Conservation (phyloP, 2,888 invertebrate genomes). For the Chesias legatella region DNA sequence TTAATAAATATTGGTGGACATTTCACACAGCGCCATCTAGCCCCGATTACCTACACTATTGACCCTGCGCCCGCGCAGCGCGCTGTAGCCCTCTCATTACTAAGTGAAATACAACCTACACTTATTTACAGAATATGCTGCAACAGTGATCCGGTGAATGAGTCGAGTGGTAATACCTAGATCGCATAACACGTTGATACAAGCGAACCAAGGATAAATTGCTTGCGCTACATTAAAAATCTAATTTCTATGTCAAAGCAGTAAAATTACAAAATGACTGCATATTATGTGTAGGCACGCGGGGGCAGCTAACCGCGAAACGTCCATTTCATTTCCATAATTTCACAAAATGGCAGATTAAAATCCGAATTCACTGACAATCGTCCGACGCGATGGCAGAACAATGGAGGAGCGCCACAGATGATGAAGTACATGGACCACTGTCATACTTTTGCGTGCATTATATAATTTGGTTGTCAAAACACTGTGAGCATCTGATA, state of each 20-base stretch:
- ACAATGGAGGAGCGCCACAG: constrained; percentile 56
- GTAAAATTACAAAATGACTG: constrained; percentile 58
- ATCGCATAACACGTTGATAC: constrained; percentile 7
- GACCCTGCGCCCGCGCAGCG: too few relatives aligned
- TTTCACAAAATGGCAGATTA: constrained; percentile 74
- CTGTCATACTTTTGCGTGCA: constrained; percentile 48
- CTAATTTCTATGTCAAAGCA: constrained; percentile 55
- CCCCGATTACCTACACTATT: too few relatives aligned
- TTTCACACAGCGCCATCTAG: too few relatives aligned
- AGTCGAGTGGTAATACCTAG: too few relatives aligned
- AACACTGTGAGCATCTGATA: constrained; percentile 48
- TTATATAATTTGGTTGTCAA: constrained; percentile 77
- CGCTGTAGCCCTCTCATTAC: too few relatives aligned
- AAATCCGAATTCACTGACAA: constrained; percentile 74
- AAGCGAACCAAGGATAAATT: constrained; percentile 4
- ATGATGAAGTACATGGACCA: constrained; percentile 3
- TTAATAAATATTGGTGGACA: too few relatives aligned
- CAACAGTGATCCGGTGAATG: too few relatives aligned
- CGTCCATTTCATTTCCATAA: constrained; percentile 76
- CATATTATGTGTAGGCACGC: constrained; percentile 42
- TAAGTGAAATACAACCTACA: too few relatives aligned
- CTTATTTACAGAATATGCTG: too few relatives aligned
- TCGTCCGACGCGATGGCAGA: constrained; percentile 53
- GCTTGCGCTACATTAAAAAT: constrained; percentile 32
- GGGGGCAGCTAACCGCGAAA: constrained; percentile 73